These are phyloP conservation scores for Brenthis hecate DNA, from an alignment of 2,888 invertebrate genomes.

Conservation along the genomic window DNA sequence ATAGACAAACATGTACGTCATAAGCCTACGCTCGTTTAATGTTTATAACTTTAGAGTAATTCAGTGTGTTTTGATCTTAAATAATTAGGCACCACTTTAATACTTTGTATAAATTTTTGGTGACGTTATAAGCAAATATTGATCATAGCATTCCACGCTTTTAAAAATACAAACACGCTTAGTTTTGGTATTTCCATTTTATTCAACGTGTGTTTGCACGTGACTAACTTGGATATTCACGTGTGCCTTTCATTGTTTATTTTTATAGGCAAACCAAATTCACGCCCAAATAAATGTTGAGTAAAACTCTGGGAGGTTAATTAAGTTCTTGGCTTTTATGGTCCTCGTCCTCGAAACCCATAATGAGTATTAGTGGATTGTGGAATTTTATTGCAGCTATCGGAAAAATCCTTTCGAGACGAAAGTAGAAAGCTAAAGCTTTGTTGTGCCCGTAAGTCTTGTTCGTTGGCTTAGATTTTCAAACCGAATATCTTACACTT, in stretches of 20 bases:
- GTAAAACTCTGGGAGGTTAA: conserved; percentile 65
- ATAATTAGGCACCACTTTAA: too few relatives aligned
- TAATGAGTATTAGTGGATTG: conserved; percentile 58
- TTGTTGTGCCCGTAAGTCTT: conserved; percentile 22
- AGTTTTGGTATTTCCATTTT: conserved; percentile 27
- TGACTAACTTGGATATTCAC: conserved; percentile 47
- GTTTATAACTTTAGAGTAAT: too few relatives aligned
- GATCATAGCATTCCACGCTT: conserved; percentile 15
- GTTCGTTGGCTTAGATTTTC: conserved; percentile 15
- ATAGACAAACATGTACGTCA: not conserved
- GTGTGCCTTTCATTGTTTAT: conserved; percentile 68
- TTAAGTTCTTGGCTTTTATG: conserved; percentile 75
- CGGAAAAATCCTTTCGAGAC: conserved; percentile 30
- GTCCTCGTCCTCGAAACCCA: conserved; percentile 46
- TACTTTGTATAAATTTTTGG: not conserved
- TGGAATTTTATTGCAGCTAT: conserved; percentile 33
- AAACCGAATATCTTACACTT: conserved; percentile 15
- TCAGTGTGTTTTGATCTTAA: too few relatives aligned
- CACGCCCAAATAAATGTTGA: conserved; percentile 72
- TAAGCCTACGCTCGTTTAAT: not conserved
- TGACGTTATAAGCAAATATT: conserved; percentile 16
- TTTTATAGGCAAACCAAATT: conserved; percentile 70
- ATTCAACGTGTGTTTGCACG: conserved; percentile 36
- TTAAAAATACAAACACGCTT: conserved; percentile 20
- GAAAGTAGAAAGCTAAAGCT: conserved; percentile 25